Base-by-base conservation (phyloP, 2,888 invertebrate genomes). In the Steinernema scapterisci region DNA sequence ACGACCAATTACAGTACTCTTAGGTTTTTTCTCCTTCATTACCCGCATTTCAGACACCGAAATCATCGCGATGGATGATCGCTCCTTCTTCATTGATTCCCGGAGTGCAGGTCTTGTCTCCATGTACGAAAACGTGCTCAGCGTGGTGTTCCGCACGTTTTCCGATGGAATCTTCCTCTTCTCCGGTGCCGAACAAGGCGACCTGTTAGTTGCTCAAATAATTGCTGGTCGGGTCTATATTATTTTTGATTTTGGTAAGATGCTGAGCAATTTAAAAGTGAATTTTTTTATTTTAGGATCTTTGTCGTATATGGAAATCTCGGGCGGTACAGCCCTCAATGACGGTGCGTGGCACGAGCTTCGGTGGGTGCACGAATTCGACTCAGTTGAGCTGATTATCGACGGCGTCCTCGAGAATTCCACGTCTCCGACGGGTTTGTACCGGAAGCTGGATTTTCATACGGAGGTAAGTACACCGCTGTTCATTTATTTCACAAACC, bases 261-360 rank as follows among this genome's bases (percentile, higher is more conserved):
- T 19, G 5, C 19, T n/a, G 45, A 3, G 23, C 73, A 54, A 23
- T 9, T 31, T 45, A 27, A 21, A 13, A n/a, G 6, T 13, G 6
- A 56, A 16, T n/a, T 72, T 45, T 11, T 45, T 44, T 16, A 6
- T 70, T 73, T 52, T 31, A 80, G 80, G 83, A 23, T 81, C 81
- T 13, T 73, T 83, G 21, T 79, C 83, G 0, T 81, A 80, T 0
- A 78, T 80, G 16, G 38, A 76, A 27, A 84, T 86, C 31, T 79
- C 79, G n/a, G 86, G 81, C 16, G 86, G 86, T 9, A 75, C 79
- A 45, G 85, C 86, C 0, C 74, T 86, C 46, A 84, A 86, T 72
- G 86, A 86, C 73, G 86, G 86, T 5, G 75, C 82, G 72, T 86
- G 86, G 86, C 86, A 86, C 74, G 84, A 85, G 43, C n/a, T 85